Conservation (phyloP, 2,797 vertebrate species). For the Sardinella longiceps region DNA sequence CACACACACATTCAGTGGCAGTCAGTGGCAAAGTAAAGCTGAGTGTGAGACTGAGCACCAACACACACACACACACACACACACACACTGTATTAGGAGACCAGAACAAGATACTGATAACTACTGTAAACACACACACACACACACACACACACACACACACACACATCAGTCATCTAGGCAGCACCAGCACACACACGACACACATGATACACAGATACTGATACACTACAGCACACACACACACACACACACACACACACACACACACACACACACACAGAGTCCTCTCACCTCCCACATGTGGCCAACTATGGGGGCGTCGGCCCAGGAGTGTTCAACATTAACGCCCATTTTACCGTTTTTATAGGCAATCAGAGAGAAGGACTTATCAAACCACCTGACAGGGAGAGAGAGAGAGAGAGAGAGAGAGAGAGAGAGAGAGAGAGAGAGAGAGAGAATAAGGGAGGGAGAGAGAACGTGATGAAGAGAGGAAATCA, state of each 20-base stretch:
- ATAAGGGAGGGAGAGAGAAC: neutral
- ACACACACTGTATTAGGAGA: slow-evolving; percentile 8
- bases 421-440: neutral
- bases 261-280: neutral
- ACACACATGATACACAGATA: too few species aligned
- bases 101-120: too few species aligned
- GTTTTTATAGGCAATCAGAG: slow-evolving; percentile 85
- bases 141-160: neutral
- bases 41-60: neutral
- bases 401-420: slow-evolving; percentile 61
- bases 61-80: neutral
- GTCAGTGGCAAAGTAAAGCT: neutral
- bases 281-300: slow-evolving; percentile 84
- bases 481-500: neutral
- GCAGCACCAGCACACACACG: slow-evolving; percentile 12
- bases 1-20: neutral
- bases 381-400: slow-evolving; percentile 98
- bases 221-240: neutral
- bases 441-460: neutral
- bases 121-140: neutral
- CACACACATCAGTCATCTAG: too few species aligned
- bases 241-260: neutral
- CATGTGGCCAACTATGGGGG: slow-evolving; percentile 90
- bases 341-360: slow-evolving; percentile 88
- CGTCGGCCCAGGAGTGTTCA: slow-evolving; percentile 94